Evolutionary conservation across 1,140 invertebrate species (phyloP).

Genomic region (Pseudomyrmex concolor): DNA sequence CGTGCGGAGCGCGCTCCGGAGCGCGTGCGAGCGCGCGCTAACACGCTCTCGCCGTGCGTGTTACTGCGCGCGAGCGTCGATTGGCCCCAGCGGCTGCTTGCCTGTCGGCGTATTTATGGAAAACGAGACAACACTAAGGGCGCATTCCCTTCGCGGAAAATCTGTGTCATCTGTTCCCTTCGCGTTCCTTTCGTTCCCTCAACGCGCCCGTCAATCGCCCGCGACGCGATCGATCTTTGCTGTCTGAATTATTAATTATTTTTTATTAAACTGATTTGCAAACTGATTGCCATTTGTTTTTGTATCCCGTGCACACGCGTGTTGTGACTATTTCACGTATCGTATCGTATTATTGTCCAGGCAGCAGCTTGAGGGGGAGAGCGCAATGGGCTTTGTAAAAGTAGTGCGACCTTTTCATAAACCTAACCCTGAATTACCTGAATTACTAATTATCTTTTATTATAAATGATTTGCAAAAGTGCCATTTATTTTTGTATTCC

Average conservation of each 20-base stretch:
- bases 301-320: too few relatives aligned
- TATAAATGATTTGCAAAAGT: not conserved
- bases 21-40: not conserved
- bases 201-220: not conserved
- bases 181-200: not conserved
- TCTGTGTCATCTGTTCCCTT: constrained; percentile 50
- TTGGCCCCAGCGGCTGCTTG: constrained; percentile 56
- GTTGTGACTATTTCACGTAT: too few relatives aligned
- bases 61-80: constrained; percentile 30
- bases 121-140: constrained; percentile 39
- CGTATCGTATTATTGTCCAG: too few relatives aligned
- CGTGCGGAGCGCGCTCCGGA: constrained; percentile 1
- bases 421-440: too few relatives aligned
- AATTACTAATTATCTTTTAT: too few relatives aligned
- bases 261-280: too few relatives aligned
- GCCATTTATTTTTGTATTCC: not conserved
- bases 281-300: too few relatives aligned
- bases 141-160: constrained; percentile 47
- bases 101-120: constrained; percentile 42
- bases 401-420: not conserved
- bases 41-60: not conserved
- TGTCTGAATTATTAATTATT: too few relatives aligned
- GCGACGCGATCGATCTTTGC: not conserved
- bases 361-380: too few relatives aligned
- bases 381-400: too few relatives aligned